Percentiles rank a stretch among this genome's conserved stretches.
Evolutionary conservation across 2,888 invertebrate genomes (phyloP).

Genomic region (Cheilosia scutellata): DNA sequence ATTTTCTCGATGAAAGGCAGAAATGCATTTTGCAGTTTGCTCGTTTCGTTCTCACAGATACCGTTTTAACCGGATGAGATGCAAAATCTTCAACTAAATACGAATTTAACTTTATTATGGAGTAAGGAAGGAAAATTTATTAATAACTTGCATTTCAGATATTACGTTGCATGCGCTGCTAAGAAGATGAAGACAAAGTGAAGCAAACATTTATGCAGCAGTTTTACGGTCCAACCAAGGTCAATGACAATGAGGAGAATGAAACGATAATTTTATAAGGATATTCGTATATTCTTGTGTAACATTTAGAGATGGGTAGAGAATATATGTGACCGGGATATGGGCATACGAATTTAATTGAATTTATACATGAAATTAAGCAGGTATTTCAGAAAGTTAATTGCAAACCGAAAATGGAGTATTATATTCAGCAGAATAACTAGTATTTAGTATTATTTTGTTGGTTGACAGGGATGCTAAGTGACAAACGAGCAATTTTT

Average conservation of each 20-base stretch:
- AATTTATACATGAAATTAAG: slow-evolving; percentile 35
- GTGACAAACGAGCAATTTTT: not conserved
- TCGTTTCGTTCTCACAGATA: not conserved
- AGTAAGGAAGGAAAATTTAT: slow-evolving; percentile 14
- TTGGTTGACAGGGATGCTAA: not conserved
- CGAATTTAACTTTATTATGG: slow-evolving; percentile 8
- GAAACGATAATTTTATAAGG: slow-evolving; percentile 17
- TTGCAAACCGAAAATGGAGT: not conserved
- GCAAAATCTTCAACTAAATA: not conserved
- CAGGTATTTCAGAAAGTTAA: slow-evolving; percentile 8
- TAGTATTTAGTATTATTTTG: not conserved
- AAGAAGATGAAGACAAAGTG: not conserved
- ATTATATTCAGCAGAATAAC: not conserved
- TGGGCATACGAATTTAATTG: slow-evolving; percentile 18
- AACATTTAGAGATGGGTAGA: not conserved
- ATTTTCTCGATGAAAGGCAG: not conserved
- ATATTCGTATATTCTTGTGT: slow-evolving; percentile 2
- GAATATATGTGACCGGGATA: not conserved
- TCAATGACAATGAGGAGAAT: slow-evolving; percentile 39
- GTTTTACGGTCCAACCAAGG: slow-evolving; percentile 29
- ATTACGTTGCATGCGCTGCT: not conserved
- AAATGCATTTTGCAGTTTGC: slow-evolving; percentile 1
- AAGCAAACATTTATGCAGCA: slow-evolving; percentile 20
- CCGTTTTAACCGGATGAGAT: not conserved
- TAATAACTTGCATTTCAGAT: slow-evolving; percentile 19